Percentiles rank a stretch among this genome's conserved stretches.
phyloP scores from a whole-genome alignment of 2,888 invertebrate genomes.

The Cactoblastis cactorum region DNA sequence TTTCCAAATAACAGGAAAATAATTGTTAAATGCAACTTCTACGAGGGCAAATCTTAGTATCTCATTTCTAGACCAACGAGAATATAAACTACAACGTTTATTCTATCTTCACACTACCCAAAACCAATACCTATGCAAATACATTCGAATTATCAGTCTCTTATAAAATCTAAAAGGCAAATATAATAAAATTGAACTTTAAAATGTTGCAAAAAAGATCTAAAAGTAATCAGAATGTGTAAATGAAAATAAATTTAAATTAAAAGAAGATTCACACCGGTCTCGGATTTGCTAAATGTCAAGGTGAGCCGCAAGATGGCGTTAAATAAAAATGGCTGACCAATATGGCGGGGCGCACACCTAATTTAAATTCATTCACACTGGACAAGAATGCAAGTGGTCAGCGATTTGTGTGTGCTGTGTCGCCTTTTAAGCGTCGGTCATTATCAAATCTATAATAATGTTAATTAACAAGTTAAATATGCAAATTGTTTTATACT shows the following conservation, averaged over 20 bases:
- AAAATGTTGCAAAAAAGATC: slow-evolving; percentile 8
- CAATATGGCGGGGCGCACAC: slow-evolving; percentile 22
- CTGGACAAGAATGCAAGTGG: slow-evolving; percentile 11
- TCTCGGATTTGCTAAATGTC: slow-evolving; percentile 55
- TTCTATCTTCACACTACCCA: background rate
- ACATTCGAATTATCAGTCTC: background rate
- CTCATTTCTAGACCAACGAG: too few relatives aligned
- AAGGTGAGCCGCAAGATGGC: slow-evolving; percentile 56
- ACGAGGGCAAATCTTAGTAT: too few relatives aligned
- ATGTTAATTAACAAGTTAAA: slow-evolving; percentile 7
- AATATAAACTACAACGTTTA: too few relatives aligned
- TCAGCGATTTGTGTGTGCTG: background rate
- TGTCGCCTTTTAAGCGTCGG: background rate
- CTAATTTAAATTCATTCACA: slow-evolving; percentile 17
- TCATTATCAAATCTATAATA: slow-evolving; percentile 5
- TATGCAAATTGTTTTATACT: background rate
- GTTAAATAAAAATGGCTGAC: slow-evolving; percentile 39
- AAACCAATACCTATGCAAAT: background rate
- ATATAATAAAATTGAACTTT: background rate
- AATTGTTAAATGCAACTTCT: too few relatives aligned
- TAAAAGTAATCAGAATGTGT: slow-evolving; percentile 19
- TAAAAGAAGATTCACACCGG: slow-evolving; percentile 47
- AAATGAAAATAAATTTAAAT: slow-evolving; percentile 20
- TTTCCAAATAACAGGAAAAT: too few relatives aligned
- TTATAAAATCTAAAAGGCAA: background rate